Conservation (phyloP, 1,140 invertebrate species). For the Whitmania pigra region DNA sequence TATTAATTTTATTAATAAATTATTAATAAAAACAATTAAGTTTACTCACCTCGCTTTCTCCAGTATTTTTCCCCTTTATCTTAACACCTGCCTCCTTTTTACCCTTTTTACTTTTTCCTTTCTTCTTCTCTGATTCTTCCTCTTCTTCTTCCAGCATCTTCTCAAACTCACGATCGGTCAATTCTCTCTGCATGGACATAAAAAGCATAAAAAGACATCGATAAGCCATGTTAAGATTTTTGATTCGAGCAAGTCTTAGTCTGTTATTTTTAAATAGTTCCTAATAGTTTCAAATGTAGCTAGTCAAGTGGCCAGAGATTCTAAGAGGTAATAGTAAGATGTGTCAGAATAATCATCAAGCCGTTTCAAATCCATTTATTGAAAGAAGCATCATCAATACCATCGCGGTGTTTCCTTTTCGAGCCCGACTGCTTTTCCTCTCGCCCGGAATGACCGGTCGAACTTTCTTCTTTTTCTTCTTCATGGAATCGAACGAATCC, state of each 20-base stretch:
- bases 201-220: not conserved
- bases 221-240: too few species aligned
- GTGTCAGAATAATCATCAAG: too few species aligned
- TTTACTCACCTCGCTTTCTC: too few species aligned
- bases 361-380: too few species aligned
- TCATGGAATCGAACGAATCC: slow-evolving; percentile 1
- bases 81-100: not conserved
- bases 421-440: slow-evolving; percentile 22
- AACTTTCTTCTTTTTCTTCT: slow-evolving; percentile 16
- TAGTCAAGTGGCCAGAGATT: too few species aligned
- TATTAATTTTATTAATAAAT: too few species aligned
- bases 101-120: not conserved
- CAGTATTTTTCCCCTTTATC: too few species aligned
- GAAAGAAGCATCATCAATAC: not conserved
- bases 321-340: too few species aligned
- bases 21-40: too few species aligned
- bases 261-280: too few species aligned
- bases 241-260: too few species aligned
- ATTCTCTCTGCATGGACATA: slow-evolving; percentile 7
- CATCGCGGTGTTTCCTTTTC: slow-evolving; percentile 5
- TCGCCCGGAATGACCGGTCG: slow-evolving; percentile 24
- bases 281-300: too few species aligned
- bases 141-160: slow-evolving; percentile 20
- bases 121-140: slow-evolving; percentile 11
- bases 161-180: slow-evolving; percentile 16